Percentiles rank a stretch among this genome's conserved stretches.
These are phyloP conservation scores for Gobionotothen gibberifrons DNA, from an alignment of 2,797 vertebrate genomes.

Conservation along the genomic window DNA sequence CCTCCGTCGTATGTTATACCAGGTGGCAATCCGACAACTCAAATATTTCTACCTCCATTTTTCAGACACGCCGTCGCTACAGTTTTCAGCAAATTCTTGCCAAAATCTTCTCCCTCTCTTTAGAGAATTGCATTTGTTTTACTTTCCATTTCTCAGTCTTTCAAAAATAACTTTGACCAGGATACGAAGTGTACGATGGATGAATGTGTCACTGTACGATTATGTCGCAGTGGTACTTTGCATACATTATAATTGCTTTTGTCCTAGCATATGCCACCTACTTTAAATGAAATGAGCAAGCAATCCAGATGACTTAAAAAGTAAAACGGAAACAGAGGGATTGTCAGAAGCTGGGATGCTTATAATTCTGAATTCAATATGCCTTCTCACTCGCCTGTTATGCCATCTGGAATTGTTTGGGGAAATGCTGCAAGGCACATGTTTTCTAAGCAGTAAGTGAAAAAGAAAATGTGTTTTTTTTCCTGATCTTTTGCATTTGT, in stretches of 20 bases:
- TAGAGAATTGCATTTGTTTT: conserved; percentile 61
- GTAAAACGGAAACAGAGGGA: conserved; percentile 66
- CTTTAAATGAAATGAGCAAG: conserved; percentile 68
- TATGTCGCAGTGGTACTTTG: conserved; percentile 43
- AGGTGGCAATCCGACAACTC: conserved; percentile 81
- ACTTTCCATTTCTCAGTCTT: conserved; percentile 49
- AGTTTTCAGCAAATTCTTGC: conserved; percentile 45
- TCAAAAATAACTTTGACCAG: conserved; percentile 56
- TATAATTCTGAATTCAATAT: conserved; percentile 69
- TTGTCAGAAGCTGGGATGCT: conserved; percentile 64
- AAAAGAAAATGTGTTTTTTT: conserved; percentile 48
- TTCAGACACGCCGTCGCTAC: conserved; percentile 44
- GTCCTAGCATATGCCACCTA: conserved; percentile 53
- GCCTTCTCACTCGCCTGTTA: conserved; percentile 52
- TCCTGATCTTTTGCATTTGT: conserved; percentile 27
- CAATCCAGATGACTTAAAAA: conserved; percentile 70
- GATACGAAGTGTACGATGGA: conserved; percentile 23
- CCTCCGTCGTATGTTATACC: conserved; percentile 74
- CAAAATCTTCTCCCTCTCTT: conserved; percentile 48
- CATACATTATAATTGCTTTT: conserved; percentile 54
- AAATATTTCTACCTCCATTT: conserved; percentile 71
- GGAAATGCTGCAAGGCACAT: conserved; percentile 50
- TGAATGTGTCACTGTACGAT: conserved; percentile 38
- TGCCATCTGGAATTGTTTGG: conserved; percentile 80
- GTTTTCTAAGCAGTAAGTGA: conserved; percentile 55